Conservation (phyloP, 2,888 invertebrate species). For the Eueremaeus valkanovi region DNA sequence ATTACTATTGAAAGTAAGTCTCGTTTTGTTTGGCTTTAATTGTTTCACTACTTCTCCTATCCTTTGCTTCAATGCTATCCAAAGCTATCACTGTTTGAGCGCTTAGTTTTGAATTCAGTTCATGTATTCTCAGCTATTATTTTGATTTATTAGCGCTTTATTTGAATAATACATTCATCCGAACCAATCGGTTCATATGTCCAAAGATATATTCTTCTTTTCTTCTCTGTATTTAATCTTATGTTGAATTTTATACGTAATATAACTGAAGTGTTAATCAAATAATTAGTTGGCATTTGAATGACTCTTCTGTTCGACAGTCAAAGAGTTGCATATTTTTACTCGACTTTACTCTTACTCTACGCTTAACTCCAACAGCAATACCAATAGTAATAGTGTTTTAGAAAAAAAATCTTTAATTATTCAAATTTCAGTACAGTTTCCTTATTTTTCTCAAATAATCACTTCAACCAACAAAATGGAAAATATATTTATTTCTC, state of each 20-base stretch:
- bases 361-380: not conserved
- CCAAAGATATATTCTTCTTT: not conserved
- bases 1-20: conserved; percentile 29
- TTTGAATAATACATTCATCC: not conserved
- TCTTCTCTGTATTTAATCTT: too few species aligned
- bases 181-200: not conserved
- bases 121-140: not conserved
- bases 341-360: not conserved
- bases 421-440: not conserved
- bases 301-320: not conserved
- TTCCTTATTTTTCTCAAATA: conserved; percentile 6
- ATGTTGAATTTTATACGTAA: too few species aligned
- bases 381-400: not conserved
- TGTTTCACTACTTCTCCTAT: not conserved
- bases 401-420: not conserved
- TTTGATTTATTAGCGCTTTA: not conserved
- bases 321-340: conserved; percentile 22
- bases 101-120: conserved; percentile 20
- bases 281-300: not conserved
- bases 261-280: too few species aligned
- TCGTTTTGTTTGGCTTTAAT: conserved; percentile 4
- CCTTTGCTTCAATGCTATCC: not conserved
- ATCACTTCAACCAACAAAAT: not conserved
- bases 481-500: conserved; percentile 10
- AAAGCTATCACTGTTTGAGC: conserved; percentile 6